These are phyloP conservation scores for Pseudobourletiella spinata DNA, from an alignment of 1,140 invertebrate genomes.

Conservation along the genomic window DNA sequence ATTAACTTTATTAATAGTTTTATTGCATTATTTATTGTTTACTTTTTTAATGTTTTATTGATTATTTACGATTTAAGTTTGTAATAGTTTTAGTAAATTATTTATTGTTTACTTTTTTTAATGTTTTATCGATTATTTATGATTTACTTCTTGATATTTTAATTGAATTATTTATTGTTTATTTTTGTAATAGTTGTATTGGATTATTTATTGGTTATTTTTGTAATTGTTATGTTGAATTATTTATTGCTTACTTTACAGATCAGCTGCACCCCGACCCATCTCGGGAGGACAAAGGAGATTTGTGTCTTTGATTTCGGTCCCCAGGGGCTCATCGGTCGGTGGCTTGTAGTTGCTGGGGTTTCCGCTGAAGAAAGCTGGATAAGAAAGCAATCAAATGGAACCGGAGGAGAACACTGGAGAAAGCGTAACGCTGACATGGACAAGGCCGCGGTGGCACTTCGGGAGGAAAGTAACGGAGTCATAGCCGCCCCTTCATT, in stretches of 20 bases:
- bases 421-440: not conserved
- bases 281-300: conserved; percentile 51
- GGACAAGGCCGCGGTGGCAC: conserved; percentile 48
- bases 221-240: conserved; percentile 30
- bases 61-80: not conserved
- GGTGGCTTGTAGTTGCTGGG: conserved; percentile 47
- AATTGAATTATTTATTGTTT: not conserved
- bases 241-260: conserved; percentile 40
- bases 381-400: conserved; percentile 9
- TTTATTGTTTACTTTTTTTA: not conserved
- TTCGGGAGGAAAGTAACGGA: conserved; percentile 35
- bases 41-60: too few species aligned
- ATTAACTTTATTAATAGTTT: not conserved
- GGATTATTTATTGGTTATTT: not conserved
- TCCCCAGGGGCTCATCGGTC: conserved; percentile 47
- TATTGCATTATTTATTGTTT: too few species aligned
- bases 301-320: conserved; percentile 50
- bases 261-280: conserved; percentile 46
- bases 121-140: not conserved
- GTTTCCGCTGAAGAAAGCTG: not conserved
- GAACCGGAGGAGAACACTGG: not conserved
- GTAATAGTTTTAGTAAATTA: not conserved
- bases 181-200: not conserved
- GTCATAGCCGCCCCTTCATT: not conserved
- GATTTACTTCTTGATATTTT: not conserved